These are phyloP conservation scores for Pongo abelii DNA, from an alignment of 2,113 vertebrate genomes.

Conservation along the genomic window DNA sequence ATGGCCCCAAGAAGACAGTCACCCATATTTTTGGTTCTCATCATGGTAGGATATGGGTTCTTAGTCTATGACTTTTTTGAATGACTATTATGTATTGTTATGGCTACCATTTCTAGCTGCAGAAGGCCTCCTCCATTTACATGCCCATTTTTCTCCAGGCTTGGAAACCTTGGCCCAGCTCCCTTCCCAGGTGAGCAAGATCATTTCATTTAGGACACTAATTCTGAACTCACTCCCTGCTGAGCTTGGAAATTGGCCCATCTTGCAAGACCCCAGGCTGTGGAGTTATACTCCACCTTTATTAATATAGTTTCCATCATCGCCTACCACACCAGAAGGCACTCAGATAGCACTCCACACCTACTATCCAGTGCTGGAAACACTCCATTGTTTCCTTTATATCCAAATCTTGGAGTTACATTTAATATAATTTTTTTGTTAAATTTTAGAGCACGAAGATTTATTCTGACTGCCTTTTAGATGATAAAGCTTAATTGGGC, in stretches of 20 bases:
- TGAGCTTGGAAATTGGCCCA: not conserved
- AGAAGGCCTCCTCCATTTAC: not conserved
- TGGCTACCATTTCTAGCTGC: not conserved
- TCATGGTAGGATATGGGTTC: not conserved
- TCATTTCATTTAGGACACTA: not conserved
- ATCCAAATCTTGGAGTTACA: not conserved
- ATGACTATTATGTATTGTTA: not conserved
- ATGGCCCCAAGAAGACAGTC: not conserved
- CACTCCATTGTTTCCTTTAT: not conserved
- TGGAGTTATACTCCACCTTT: not conserved
- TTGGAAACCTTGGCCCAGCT: not conserved
- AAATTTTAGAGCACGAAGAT: not conserved
- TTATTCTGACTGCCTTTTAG: conserved; percentile 7
- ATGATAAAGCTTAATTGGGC: conserved; percentile 25
- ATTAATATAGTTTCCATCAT: not conserved
- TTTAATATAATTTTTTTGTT: not conserved
- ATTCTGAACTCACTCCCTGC: not conserved
- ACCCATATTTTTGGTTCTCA: not conserved
- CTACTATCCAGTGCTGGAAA: not conserved
- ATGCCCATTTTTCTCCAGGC: not conserved
- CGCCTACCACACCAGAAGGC: not conserved
- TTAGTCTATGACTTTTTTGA: not conserved
- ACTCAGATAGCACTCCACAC: not conserved
- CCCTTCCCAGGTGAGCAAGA: not conserved
- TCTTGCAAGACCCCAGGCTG: not conserved